Percentiles rank a stretch among this genome's conserved stretches.
Evolutionary conservation across 1,140 invertebrate species (phyloP).

Genomic region (Heliconius himera): DNA sequence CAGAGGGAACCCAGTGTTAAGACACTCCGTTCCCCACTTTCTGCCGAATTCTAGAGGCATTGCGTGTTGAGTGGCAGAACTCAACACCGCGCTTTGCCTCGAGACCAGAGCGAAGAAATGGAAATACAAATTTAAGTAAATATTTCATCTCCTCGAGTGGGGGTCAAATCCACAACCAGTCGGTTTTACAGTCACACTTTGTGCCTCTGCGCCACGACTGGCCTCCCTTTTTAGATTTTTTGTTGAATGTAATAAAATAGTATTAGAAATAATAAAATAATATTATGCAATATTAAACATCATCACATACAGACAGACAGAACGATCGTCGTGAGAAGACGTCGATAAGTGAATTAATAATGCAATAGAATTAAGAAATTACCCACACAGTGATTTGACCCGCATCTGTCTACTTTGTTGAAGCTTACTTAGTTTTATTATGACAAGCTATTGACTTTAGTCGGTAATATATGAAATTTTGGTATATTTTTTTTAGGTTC

Average conservation of each 20-base stretch:
- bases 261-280: neutral
- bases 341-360: neutral
- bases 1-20: too few species aligned
- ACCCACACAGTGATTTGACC: slow-evolving; percentile 2
- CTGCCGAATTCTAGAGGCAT: too few species aligned
- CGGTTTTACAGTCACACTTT: too few species aligned
- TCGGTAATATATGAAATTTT: neutral
- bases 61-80: too few species aligned
- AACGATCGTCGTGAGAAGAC: neutral
- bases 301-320: neutral
- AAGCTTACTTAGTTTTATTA: neutral
- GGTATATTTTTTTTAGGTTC: too few species aligned
- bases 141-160: too few species aligned
- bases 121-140: too few species aligned
- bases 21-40: too few species aligned
- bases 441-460: neutral
- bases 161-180: too few species aligned
- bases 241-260: neutral
- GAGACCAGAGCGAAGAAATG: too few species aligned
- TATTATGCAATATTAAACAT: neutral
- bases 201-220: too few species aligned
- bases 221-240: neutral
- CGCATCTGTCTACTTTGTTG: slow-evolving; percentile 3
- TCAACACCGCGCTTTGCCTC: too few species aligned
- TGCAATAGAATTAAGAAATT: slow-evolving; percentile 7